Conservation (phyloP, 2,888 invertebrate species). For the Leptopilina drosophilae region DNA sequence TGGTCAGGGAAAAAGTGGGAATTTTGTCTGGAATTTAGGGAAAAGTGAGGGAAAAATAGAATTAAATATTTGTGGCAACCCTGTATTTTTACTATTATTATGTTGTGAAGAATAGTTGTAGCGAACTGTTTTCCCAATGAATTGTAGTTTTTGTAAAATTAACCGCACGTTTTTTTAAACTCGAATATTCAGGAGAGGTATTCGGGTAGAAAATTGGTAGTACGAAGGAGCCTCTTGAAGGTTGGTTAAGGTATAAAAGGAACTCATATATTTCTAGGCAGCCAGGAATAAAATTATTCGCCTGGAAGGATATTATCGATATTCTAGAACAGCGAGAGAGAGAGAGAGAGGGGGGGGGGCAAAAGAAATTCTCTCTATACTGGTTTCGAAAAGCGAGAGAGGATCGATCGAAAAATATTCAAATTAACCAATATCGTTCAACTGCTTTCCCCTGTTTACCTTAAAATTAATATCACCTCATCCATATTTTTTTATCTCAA, state of each 20-base stretch:
- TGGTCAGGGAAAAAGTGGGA: no score
- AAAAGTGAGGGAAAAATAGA: no score
- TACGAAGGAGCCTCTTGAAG: constrained; percentile 15
- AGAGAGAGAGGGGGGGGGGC: not conserved
- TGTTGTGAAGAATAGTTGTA: not conserved
- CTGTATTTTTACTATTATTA: no score
- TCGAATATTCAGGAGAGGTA: constrained; percentile 11
- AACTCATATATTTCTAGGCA: constrained; percentile 26
- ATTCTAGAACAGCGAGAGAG: constrained; percentile 32
- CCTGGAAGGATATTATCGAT: constrained; percentile 66
- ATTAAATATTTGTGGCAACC: no score
- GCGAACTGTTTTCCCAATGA: not conserved
- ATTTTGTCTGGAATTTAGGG: no score
- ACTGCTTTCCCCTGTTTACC: constrained; percentile 55
- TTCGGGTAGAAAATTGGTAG: constrained; percentile 28
- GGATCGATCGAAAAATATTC: constrained; percentile 62
- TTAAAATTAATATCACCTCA: constrained; percentile 63
- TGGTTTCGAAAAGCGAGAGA: constrained; percentile 33
- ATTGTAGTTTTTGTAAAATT: constrained; percentile 6
- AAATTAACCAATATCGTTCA: constrained; percentile 67
- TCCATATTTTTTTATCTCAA: not conserved
- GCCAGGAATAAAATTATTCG: constrained; percentile 70
- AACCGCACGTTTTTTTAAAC: constrained; percentile 4
- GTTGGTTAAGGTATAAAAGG: constrained; percentile 32
- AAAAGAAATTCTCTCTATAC: constrained; percentile 14